Base-by-base conservation (phyloP, 2,113 vertebrate species). In the Bubo scandiacus region DNA sequence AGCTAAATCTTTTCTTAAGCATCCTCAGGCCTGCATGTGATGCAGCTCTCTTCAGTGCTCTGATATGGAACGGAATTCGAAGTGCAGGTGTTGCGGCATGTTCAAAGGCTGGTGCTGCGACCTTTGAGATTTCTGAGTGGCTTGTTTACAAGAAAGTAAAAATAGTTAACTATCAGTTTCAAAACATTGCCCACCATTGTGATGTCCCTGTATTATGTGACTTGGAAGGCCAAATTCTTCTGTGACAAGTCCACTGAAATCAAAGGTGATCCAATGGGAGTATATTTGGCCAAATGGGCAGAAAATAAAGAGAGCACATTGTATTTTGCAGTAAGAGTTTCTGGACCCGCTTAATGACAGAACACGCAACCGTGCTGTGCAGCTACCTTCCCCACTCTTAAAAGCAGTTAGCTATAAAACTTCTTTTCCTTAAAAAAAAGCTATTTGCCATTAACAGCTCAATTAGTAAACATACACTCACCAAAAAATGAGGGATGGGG, bases 391-490 rank as follows among this genome's bases (percentile, higher is more conserved):
- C 7, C 16, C 11, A 22, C 12, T 77, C 52, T 66, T 67, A 66
- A 80, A 88, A 86, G 5, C 55, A 58, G 30, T 47, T 82, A 58
- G 27, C 63, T 71, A 17, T 73, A 59, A 66, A 83, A 38, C 27
- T 34, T 59, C 1, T 72, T 89, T 81, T 65, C 20, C 43, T 81
- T 21, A 12, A 68, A 58, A 68, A 42, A 61, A 55, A 59, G 1
- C 26, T 52, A 16, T 71, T 88, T 89, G 16, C 75, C 26, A 19
- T 79, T 88, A 93, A 59, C 66, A 67, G 29, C 23, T 83, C 55
- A 81, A 13, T 92, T 90, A 91, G 68, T 82, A 96, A 95, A 79
- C 51, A 78, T 16, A 18, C 20, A 26, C 15, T 81, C 40, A 51
- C 34, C 36, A 86, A 62, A 93, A 88, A 86, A 47, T 57, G 47